Evolutionary conservation across 2,797 vertebrate species (phyloP).

Genomic region (Leuciscus waleckii): DNA sequence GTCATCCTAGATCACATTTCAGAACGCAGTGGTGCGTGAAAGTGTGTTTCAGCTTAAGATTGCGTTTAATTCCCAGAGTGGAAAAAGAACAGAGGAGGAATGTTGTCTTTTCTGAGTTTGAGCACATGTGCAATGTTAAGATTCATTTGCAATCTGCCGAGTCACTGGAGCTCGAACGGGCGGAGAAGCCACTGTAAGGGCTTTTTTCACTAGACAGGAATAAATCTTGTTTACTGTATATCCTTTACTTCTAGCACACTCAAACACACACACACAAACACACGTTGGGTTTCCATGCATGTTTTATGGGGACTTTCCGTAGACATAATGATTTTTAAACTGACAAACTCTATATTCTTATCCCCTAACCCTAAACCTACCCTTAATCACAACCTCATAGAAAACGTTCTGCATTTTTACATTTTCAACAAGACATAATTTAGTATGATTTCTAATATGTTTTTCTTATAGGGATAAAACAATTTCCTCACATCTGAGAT

Average conservation of each 20-base stretch:
- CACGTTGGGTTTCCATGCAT: neutral
- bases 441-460: neutral
- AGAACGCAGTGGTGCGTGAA: neutral
- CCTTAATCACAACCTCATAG: too few relatives aligned
- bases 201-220: neutral
- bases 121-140: conserved; percentile 10
- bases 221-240: conserved; percentile 5
- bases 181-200: neutral
- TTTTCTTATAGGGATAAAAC: neutral
- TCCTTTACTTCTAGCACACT: neutral
- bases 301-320: neutral
- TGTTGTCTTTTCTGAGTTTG: conserved; percentile 27
- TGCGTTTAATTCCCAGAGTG: conserved; percentile 1
- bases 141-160: conserved; percentile 13
- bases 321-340: too few relatives aligned
- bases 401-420: neutral
- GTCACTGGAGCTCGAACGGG: conserved; percentile 25
- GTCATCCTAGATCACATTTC: conserved; percentile 33
- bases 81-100: neutral
- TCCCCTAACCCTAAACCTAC: too few relatives aligned
- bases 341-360: too few relatives aligned
- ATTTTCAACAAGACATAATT: neutral
- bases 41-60: conserved; percentile 21
- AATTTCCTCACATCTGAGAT: neutral
- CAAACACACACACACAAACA: neutral